Conservation (phyloP, 2,888 invertebrate species). For the Ectemnius lituratus region DNA sequence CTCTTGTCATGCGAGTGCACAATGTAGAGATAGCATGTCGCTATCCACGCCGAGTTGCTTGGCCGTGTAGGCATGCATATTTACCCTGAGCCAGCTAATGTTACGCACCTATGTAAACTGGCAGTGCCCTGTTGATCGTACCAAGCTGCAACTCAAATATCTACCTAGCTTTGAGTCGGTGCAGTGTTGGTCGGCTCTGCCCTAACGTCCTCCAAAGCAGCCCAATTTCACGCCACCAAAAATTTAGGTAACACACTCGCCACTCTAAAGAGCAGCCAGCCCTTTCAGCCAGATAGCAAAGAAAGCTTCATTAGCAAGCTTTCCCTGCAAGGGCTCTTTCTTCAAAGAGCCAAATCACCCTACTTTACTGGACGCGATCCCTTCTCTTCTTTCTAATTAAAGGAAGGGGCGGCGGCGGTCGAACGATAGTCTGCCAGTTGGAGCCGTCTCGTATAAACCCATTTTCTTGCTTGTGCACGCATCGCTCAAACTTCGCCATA, state of each 20-base stretch:
- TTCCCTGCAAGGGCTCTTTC: no score
- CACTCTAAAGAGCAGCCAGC: no score
- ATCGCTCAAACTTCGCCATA: conserved; percentile 43
- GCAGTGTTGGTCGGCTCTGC: conserved; percentile 32
- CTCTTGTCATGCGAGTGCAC: conserved; percentile 55
- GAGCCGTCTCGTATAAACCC: conserved; percentile 3
- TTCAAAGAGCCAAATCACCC: no score
- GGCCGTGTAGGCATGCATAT: conserved; percentile 66
- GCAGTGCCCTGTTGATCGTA: conserved; percentile 63
- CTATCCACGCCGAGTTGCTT: conserved; percentile 6
- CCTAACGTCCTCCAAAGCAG: not conserved
- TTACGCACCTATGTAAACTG: conserved; percentile 64
- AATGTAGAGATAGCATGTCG: no score
- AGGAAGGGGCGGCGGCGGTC: no score
- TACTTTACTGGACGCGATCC: no score
- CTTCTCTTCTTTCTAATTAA: no score
- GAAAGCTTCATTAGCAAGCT: no score
- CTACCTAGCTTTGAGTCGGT: conserved; percentile 65
- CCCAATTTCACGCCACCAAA: not conserved
- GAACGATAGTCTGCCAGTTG: no score
- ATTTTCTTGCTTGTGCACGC: not conserved
- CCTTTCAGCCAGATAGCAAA: no score
- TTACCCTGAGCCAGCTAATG: conserved; percentile 66
- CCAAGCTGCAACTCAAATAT: conserved; percentile 65
- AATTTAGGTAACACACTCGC: no score